These are phyloP conservation scores for Triops longicaudatus DNA, from an alignment of 1,140 invertebrate species.

Conservation along the genomic window DNA sequence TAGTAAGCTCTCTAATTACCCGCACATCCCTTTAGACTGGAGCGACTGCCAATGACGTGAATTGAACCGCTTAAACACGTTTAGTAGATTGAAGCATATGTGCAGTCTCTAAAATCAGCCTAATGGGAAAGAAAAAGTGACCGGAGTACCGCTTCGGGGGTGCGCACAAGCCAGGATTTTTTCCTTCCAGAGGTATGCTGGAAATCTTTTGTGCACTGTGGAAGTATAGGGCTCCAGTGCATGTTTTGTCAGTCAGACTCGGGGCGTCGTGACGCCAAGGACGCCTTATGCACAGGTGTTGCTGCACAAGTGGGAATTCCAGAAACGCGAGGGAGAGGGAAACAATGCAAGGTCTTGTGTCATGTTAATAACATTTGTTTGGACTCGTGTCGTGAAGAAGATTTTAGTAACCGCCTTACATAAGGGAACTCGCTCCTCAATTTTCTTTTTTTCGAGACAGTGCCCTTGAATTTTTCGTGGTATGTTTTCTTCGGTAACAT, in stretches of 20 bases:
- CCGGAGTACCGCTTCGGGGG: background rate
- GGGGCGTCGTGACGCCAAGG: conserved; percentile 3
- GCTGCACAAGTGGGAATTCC: background rate
- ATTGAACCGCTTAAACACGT: background rate
- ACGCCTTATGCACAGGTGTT: conserved; percentile 8
- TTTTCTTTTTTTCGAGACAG: too few species aligned
- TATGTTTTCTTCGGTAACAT: too few species aligned
- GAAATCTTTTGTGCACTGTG: background rate
- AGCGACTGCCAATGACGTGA: background rate
- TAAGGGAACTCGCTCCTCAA: too few species aligned
- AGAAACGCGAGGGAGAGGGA: background rate
- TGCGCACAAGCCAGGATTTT: background rate
- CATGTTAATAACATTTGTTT: background rate
- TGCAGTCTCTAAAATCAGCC: background rate
- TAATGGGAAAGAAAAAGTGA: background rate
- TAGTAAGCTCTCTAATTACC: too few species aligned
- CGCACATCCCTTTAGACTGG: too few species aligned
- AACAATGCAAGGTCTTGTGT: background rate
- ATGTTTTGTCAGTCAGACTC: background rate
- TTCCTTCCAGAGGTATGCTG: background rate
- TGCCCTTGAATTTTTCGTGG: too few species aligned
- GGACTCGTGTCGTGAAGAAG: background rate
- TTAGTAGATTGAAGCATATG: too few species aligned
- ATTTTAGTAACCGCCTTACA: background rate
- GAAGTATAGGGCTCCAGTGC: background rate